These are phyloP conservation scores for Hedya salicella DNA, from an alignment of 2,888 invertebrate species.

Conservation along the genomic window DNA sequence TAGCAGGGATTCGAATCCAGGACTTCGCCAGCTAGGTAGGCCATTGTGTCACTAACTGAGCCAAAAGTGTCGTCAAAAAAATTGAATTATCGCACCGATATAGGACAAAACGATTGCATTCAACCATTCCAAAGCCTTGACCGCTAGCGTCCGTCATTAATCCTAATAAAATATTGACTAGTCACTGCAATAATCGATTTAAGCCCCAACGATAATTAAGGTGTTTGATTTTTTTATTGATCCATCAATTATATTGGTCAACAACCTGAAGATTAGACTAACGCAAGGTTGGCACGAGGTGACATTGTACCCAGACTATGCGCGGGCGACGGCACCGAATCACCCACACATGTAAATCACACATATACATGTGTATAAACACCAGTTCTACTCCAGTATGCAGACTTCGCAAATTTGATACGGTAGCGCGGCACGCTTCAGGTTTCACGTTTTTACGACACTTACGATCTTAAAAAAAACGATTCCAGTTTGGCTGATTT, in stretches of 20 bases:
- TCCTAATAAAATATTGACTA: constrained; percentile 30
- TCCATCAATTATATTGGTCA: constrained; percentile 63
- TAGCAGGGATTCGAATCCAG: too few species aligned
- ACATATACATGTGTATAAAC: constrained; percentile 36
- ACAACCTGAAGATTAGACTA: constrained; percentile 65
- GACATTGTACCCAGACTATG: constrained; percentile 65
- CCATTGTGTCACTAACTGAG: too few species aligned
- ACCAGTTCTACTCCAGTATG: background rate
- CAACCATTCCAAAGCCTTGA: constrained; percentile 15
- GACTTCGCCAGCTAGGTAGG: too few species aligned
- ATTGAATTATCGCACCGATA: background rate
- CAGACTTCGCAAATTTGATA: background rate
- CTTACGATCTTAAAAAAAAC: too few species aligned
- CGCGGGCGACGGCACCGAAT: constrained; percentile 58
- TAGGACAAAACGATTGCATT: background rate
- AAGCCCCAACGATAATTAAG: constrained; percentile 25
- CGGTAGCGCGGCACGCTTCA: background rate
- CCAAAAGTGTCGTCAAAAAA: too few species aligned
- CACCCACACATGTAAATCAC: constrained; percentile 30
- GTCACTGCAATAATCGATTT: constrained; percentile 29
- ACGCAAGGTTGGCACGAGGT: constrained; percentile 66
- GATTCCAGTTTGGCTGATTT: too few species aligned
- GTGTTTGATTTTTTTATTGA: constrained; percentile 34
- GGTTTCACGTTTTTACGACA: too few species aligned
- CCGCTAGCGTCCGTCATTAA: constrained; percentile 18